These are phyloP conservation scores for Coregonus clupeaformis DNA, from an alignment of 2,113 vertebrate species.

Conservation along the genomic window DNA sequence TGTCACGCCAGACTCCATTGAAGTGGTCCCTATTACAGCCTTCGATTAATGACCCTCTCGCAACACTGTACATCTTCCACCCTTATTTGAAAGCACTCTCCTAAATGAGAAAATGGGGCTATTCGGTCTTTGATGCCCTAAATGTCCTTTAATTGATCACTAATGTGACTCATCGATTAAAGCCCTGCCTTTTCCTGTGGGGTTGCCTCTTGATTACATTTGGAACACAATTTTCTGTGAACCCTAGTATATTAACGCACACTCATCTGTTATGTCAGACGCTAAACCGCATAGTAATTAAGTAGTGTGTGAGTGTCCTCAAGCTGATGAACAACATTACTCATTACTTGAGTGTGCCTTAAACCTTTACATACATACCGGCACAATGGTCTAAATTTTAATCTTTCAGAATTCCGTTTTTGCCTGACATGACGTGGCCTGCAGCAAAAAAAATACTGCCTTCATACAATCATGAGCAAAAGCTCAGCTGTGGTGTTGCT, in stretches of 20 bases:
- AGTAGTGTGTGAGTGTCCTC: not conserved
- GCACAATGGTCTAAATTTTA: too few species aligned
- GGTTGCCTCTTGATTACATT: not conserved
- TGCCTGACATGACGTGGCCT: too few species aligned
- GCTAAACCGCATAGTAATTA: not conserved
- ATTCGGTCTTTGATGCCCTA: not conserved
- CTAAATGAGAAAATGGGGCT: constrained; percentile 1
- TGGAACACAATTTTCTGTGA: not conserved
- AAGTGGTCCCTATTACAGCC: not conserved
- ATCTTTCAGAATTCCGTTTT: too few species aligned
- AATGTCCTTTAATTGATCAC: not conserved
- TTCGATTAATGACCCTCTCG: not conserved
- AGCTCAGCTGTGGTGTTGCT: too few species aligned
- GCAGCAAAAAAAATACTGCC: too few species aligned
- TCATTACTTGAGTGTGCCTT: too few species aligned
- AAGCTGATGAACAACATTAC: not conserved
- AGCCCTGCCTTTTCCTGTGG: not conserved
- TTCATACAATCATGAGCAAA: too few species aligned
- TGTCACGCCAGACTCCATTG: constrained; percentile 40
- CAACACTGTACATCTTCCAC: constrained; percentile 17
- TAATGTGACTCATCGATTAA: not conserved
- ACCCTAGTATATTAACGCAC: not conserved
- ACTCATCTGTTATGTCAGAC: not conserved
- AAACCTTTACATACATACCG: too few species aligned
- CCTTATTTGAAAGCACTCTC: constrained; percentile 1